These are phyloP conservation scores for Acromyrmex charruanus DNA, from an alignment of 1,140 invertebrate genomes.

Conservation along the genomic window DNA sequence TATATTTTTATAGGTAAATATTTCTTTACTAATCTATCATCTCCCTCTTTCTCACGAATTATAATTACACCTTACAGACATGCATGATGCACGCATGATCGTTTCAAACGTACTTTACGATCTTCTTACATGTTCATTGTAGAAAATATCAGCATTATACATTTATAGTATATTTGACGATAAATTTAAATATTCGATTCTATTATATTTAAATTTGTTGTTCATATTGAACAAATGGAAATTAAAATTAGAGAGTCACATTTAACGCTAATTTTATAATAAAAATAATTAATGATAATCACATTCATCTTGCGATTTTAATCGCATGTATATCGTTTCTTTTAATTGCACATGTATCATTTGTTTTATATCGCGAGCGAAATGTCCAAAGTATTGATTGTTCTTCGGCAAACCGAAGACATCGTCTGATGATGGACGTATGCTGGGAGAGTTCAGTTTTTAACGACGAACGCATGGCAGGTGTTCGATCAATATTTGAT, in stretches of 20 bases:
- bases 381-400: conserved; percentile 4
- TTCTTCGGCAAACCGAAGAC: not conserved
- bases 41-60: not conserved
- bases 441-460: conserved; percentile 11
- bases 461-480: conserved; percentile 7
- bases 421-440: not conserved
- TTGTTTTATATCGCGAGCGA: not conserved
- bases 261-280: not conserved
- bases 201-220: not conserved
- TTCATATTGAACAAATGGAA: not conserved
- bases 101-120: not conserved
- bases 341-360: not conserved
- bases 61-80: not conserved
- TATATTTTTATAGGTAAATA: not conserved
- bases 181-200: not conserved
- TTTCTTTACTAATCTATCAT: conserved; percentile 18
- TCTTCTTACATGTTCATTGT: not conserved
- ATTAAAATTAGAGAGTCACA: not conserved
- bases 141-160: not conserved
- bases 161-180: not conserved
- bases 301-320: not conserved
- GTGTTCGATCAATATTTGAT: conserved; percentile 36
- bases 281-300: not conserved
- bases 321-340: not conserved
- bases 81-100: not conserved